phyloP scores from a whole-genome alignment of 2,888 invertebrate species.

The Ochlodes sylvanus region DNA sequence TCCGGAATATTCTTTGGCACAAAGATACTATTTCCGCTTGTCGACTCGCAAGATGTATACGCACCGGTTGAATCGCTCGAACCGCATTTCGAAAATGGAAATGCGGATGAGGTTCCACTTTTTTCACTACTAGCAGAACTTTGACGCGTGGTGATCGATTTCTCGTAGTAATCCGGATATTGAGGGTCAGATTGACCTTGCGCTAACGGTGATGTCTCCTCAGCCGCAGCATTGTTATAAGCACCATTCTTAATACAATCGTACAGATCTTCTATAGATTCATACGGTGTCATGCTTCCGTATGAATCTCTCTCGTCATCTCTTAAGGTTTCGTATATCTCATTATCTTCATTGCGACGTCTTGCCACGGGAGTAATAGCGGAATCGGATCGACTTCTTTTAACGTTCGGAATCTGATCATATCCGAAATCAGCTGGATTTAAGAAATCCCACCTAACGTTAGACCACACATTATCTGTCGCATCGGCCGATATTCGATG shows the following conservation, averaged over 20 bases:
- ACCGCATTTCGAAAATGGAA: slow-evolving; percentile 81
- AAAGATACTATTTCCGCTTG: slow-evolving; percentile 75
- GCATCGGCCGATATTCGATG: slow-evolving; percentile 79
- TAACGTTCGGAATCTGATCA: slow-evolving; percentile 74
- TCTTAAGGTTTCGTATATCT: slow-evolving; percentile 74
- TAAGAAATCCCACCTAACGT: slow-evolving; percentile 78
- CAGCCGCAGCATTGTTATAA: slow-evolving; percentile 68
- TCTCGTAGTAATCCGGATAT: slow-evolving; percentile 75
- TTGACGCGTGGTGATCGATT: slow-evolving; percentile 71
- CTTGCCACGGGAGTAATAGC: slow-evolving; percentile 72
- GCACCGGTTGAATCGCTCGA: slow-evolving; percentile 78
- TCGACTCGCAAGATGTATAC: slow-evolving; percentile 78
- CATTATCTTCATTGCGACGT: slow-evolving; percentile 64
- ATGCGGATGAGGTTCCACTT: slow-evolving; percentile 78
- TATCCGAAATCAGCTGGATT: slow-evolving; percentile 79
- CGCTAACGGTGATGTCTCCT: slow-evolving; percentile 75
- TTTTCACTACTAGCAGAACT: slow-evolving; percentile 79
- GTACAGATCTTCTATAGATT: slow-evolving; percentile 80
- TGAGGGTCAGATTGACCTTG: slow-evolving; percentile 77
- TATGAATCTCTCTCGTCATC: slow-evolving; percentile 73
- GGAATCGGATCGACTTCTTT: slow-evolving; percentile 78
- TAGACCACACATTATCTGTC: slow-evolving; percentile 79
- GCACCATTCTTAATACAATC: slow-evolving; percentile 80
- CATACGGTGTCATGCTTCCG: slow-evolving; percentile 79
- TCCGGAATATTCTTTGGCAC: slow-evolving; percentile 69